These are phyloP conservation scores for Parthenolecanium corni DNA, from an alignment of 2,888 invertebrate genomes.

Conservation along the genomic window DNA sequence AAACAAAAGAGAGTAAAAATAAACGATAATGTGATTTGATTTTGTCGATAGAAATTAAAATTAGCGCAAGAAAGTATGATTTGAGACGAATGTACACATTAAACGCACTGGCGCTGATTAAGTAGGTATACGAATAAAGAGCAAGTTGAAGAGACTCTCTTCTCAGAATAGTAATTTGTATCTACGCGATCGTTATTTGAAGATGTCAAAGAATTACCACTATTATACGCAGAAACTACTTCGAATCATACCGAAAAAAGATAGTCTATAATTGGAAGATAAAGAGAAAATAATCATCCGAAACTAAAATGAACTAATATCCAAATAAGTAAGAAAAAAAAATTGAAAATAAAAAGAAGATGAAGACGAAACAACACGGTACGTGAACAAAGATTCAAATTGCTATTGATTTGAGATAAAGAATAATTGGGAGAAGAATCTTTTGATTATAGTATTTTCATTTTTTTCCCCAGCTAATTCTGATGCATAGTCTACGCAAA, in stretches of 20 bases:
- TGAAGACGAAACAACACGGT: too few species aligned
- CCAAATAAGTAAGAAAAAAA: constrained; percentile 24
- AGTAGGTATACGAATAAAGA: background rate
- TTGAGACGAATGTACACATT: background rate
- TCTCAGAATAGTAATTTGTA: background rate
- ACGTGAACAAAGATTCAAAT: too few species aligned
- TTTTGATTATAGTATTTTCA: too few species aligned
- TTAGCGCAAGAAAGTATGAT: background rate
- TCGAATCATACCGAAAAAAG: constrained; percentile 18
- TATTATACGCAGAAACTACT: constrained; percentile 24
- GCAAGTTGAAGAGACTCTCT: background rate
- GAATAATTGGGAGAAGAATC: too few species aligned
- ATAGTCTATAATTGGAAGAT: constrained; percentile 2
- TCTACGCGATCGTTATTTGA: background rate
- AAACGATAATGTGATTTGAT: background rate
- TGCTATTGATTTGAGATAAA: too few species aligned
- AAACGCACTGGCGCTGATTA: background rate
- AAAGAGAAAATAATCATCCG: constrained; percentile 5
- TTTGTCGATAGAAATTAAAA: background rate
- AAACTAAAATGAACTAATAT: constrained; percentile 1
- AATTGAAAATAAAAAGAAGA: constrained; percentile 22
- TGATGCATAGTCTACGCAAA: too few species aligned
- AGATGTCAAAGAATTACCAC: constrained; percentile 13
- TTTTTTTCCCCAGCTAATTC: too few species aligned
- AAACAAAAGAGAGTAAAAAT: background rate